These are phyloP conservation scores for Podarcis raffonei DNA, from an alignment of 2,113 vertebrate species.

Conservation along the genomic window DNA sequence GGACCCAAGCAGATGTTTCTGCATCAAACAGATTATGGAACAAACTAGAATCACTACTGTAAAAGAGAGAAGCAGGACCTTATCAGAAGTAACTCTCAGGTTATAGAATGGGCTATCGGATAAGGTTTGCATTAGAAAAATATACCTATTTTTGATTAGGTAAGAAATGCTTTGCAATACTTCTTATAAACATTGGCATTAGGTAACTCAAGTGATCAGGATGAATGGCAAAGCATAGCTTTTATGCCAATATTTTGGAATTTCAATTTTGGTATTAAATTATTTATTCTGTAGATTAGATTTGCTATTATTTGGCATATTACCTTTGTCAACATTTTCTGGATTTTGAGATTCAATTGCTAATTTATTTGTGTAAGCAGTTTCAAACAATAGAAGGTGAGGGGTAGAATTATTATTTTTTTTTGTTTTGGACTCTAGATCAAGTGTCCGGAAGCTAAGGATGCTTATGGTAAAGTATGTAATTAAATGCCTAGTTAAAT, in stretches of 20 bases:
- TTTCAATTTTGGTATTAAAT: not conserved
- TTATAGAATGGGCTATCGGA: not conserved
- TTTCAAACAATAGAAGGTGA: not conserved
- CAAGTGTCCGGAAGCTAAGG: not conserved
- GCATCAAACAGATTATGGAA: not conserved
- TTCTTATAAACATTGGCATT: not conserved
- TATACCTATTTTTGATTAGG: not conserved
- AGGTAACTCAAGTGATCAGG: not conserved
- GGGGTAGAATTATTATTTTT: not conserved
- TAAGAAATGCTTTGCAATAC: not conserved
- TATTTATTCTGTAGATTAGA: not conserved
- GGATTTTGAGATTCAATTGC: not conserved
- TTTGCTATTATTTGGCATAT: not conserved
- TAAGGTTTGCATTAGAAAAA: not conserved
- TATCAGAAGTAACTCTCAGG: not conserved
- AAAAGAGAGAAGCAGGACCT: not conserved
- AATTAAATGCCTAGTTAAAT: too few relatives aligned
- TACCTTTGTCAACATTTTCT: not conserved
- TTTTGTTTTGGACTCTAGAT: not conserved
- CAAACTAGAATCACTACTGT: not conserved
- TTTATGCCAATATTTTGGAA: not conserved
- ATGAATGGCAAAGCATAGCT: rapidly evolving
- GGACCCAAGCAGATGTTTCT: not conserved
- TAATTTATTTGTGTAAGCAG: not conserved
- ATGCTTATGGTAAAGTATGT: too few relatives aligned